Evolutionary conservation across 2,888 invertebrate genomes (phyloP).

Genomic region (Parnassius mnemosyne): DNA sequence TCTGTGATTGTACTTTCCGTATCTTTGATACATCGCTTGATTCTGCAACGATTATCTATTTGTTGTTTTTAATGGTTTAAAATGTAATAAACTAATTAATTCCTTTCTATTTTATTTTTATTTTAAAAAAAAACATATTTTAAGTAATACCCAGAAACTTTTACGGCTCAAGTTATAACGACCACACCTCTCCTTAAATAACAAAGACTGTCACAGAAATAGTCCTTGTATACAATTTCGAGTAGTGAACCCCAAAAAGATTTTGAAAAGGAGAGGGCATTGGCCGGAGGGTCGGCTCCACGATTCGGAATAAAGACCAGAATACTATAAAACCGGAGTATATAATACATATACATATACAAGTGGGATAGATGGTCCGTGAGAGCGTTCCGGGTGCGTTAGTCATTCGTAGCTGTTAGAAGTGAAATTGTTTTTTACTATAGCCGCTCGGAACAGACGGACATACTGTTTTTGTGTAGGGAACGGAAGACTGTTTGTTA

Average conservation of each 20-base stretch:
- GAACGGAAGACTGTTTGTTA: constrained; percentile 18
- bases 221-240: constrained; percentile 20
- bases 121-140: neutral
- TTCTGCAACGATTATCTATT: no score
- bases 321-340: constrained; percentile 22
- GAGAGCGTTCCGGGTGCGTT: constrained; percentile 32
- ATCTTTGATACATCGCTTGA: no score
- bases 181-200: constrained; percentile 6
- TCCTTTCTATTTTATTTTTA: no score
- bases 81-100: no score
- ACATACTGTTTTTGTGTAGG: constrained; percentile 16
- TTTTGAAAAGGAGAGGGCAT: constrained; percentile 32
- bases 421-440: constrained; percentile 9
- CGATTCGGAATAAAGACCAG: constrained; percentile 24
- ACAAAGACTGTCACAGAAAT: constrained; percentile 23
- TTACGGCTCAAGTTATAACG: constrained; percentile 9
- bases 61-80: no score
- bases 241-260: constrained; percentile 19
- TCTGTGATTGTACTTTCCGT: no score
- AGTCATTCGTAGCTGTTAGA: constrained; percentile 21
- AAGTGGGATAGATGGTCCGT: constrained; percentile 25
- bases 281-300: constrained; percentile 25
- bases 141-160: constrained; percentile 11
- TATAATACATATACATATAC: constrained; percentile 7
- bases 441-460: constrained; percentile 15